These are phyloP conservation scores for Oryzias curvinotus DNA, from an alignment of 2,113 vertebrate species.

Conservation along the genomic window DNA sequence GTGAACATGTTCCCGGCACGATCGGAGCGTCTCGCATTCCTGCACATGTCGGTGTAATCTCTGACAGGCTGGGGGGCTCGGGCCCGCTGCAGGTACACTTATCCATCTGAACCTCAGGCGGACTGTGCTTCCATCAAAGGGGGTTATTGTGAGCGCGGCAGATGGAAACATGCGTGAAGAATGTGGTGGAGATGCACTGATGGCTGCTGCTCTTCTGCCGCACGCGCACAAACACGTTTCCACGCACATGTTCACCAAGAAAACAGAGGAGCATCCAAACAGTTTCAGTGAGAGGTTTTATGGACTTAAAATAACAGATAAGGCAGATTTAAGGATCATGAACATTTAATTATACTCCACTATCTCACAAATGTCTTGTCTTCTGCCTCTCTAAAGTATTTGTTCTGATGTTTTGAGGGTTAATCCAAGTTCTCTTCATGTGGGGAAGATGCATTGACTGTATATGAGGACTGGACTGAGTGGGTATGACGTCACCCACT, in stretches of 20 bases:
- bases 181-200: slow-evolving; percentile 2
- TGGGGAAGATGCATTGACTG: too few relatives aligned
- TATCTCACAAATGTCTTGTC: too few relatives aligned
- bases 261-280: background rate
- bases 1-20: background rate
- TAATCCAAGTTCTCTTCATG: too few relatives aligned
- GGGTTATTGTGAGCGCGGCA: background rate
- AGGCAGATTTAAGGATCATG: too few relatives aligned
- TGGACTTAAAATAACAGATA: too few relatives aligned
- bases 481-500: too few relatives aligned
- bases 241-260: background rate
- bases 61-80: background rate
- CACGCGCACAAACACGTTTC: background rate
- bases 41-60: background rate
- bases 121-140: background rate
- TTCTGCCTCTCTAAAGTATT: too few relatives aligned
- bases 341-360: too few relatives aligned
- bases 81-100: background rate
- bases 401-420: too few relatives aligned
- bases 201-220: background rate
- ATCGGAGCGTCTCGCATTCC: background rate
- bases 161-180: background rate
- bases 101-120: background rate
- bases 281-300: background rate
- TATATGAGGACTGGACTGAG: too few relatives aligned